Evolutionary conservation across 1,140 invertebrate genomes (phyloP).

Genomic region (Drosophila melanica): DNA sequence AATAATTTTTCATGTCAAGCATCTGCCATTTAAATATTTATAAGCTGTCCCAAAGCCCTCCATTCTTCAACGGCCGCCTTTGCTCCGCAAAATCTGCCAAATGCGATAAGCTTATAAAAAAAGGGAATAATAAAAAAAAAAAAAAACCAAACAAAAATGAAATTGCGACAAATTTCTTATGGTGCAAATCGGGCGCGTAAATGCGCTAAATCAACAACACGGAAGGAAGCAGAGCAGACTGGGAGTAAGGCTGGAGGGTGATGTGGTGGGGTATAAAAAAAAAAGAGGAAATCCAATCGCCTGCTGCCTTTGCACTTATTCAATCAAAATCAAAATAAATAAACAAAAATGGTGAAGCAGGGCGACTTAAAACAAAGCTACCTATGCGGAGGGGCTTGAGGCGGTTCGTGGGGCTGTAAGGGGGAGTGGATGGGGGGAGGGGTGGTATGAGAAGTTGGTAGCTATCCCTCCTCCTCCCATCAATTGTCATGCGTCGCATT

Average conservation of each 20-base stretch:
- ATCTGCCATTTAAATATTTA: constrained; percentile 72
- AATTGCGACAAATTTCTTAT: constrained; percentile 48
- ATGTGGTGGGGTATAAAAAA: too few relatives aligned
- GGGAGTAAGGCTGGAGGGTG: too few relatives aligned
- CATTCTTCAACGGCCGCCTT: not conserved
- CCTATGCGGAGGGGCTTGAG: not conserved
- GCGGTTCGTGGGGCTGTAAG: too few relatives aligned
- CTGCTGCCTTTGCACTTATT: constrained; percentile 68
- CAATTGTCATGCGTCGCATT: constrained; percentile 36
- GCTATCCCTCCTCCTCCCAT: not conserved
- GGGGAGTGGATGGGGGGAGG: too few relatives aligned
- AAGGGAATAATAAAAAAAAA: constrained; percentile 17
- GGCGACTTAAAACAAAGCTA: constrained; percentile 28
- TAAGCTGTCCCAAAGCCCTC: constrained; percentile 34
- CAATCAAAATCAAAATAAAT: constrained; percentile 77
- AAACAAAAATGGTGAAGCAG: constrained; percentile 53
- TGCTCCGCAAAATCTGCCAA: constrained; percentile 25
- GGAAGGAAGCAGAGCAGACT: not conserved
- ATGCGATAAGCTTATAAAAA: constrained; percentile 36
- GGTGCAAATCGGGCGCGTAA: constrained; percentile 62
- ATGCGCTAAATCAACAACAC: constrained; percentile 59
- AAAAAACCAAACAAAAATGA: constrained; percentile 13
- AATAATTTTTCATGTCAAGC: constrained; percentile 54
- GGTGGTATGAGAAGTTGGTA: too few relatives aligned
- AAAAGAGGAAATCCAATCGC: constrained; percentile 19